Percentiles rank a stretch among this genome's conserved stretches.
Evolutionary conservation across 2,113 vertebrate species (phyloP).

Genomic region (Callospermophilus lateralis): DNA sequence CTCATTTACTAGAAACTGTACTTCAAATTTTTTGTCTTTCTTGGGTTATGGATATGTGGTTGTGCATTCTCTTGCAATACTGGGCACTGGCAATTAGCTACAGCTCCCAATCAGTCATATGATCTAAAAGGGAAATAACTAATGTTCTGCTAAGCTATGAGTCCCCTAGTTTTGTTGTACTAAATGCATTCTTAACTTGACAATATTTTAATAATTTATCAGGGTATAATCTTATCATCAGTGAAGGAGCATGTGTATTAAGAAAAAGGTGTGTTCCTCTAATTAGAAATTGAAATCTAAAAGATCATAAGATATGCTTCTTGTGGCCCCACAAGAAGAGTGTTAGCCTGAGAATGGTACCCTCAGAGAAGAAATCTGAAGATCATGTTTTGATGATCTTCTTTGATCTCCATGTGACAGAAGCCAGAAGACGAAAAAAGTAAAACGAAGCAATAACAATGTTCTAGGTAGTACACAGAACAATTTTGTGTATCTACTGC

Average conservation of each 20-base stretch:
- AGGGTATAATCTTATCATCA: neutral
- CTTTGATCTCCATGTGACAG: neutral
- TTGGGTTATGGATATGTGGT: neutral
- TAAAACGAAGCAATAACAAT: neutral
- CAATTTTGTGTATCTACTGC: neutral
- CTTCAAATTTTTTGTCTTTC: neutral
- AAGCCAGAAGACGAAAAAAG: neutral
- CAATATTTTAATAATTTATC: neutral
- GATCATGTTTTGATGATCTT: neutral
- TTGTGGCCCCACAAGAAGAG: neutral
- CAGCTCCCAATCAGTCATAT: neutral
- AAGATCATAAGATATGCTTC: neutral
- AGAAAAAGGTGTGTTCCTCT: neutral
- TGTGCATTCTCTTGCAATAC: neutral
- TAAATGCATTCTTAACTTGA: neutral
- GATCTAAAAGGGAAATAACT: neutral
- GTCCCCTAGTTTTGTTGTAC: neutral
- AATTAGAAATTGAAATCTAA: neutral
- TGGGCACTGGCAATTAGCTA: neutral
- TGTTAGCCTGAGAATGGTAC: neutral
- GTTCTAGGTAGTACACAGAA: neutral
- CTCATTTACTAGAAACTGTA: neutral
- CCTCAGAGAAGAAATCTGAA: neutral
- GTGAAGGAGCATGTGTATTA: neutral
- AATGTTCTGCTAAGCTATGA: neutral